Percentiles rank a stretch among this genome's conserved stretches.
Evolutionary conservation across 2,113 vertebrate genomes (phyloP).

Genomic region (Scatophagus argus): DNA sequence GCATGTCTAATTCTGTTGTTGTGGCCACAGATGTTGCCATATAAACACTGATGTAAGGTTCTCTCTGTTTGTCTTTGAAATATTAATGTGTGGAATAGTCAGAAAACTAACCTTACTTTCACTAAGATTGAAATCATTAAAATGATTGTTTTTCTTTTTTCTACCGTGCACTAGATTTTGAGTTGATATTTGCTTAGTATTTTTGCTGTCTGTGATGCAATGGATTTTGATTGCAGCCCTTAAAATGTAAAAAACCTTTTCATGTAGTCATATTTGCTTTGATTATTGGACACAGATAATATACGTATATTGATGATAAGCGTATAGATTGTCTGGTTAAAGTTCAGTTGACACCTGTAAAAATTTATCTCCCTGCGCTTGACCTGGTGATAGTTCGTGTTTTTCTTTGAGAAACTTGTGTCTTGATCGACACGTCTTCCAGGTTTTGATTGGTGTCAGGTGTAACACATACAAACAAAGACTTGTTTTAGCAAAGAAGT

Average conservation of each 20-base stretch:
- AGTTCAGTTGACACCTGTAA: constrained; percentile 5
- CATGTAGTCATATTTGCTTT: background rate
- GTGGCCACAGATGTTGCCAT: background rate
- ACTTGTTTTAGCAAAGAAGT: background rate
- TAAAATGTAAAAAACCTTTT: background rate
- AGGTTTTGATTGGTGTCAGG: background rate
- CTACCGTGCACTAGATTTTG: background rate
- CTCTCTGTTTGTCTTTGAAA: background rate
- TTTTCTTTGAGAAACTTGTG: background rate
- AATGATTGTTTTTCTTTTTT: background rate
- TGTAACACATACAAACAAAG: background rate
- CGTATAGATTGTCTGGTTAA: constrained; percentile 19
- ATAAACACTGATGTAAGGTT: background rate
- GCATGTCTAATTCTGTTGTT: background rate
- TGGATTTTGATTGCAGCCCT: background rate
- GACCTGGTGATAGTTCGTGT: background rate
- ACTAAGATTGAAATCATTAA: background rate
- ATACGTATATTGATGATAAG: background rate
- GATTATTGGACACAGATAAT: constrained; percentile 4
- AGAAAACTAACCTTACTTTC: background rate
- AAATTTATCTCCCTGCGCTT: background rate
- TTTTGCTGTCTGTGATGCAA: no score
- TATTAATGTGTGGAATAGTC: background rate
- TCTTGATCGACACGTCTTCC: background rate
- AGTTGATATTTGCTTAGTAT: background rate